These are phyloP conservation scores for Sturnira hondurensis DNA, from an alignment of 2,113 vertebrate genomes.

Conservation along the genomic window DNA sequence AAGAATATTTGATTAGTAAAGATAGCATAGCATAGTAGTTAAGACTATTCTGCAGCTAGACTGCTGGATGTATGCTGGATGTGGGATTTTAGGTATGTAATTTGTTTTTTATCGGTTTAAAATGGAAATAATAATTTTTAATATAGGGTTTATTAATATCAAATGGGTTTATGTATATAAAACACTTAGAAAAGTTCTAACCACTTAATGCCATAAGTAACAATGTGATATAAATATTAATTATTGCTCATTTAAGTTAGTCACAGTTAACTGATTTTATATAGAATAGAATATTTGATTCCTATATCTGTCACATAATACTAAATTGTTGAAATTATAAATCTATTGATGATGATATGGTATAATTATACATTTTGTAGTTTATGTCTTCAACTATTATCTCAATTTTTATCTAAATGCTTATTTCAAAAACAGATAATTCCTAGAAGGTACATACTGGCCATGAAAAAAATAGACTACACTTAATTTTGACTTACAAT, in stretches of 20 bases:
- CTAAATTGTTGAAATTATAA: neutral
- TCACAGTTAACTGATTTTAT: neutral
- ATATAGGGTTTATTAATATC: neutral
- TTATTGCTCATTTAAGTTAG: slow-evolving; percentile 10
- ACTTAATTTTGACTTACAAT: neutral
- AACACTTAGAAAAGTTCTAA: neutral
- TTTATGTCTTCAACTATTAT: slow-evolving; percentile 9
- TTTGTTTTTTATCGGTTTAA: neutral
- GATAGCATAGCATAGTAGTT: neutral
- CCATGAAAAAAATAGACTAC: neutral
- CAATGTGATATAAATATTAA: neutral
- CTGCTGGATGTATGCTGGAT: neutral
- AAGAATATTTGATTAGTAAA: neutral
- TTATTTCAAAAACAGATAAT: neutral
- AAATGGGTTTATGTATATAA: neutral
- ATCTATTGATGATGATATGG: neutral
- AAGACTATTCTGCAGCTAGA: neutral
- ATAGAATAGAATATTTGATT: slow-evolving; percentile 5
- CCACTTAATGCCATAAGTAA: neutral
- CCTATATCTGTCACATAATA: neutral
- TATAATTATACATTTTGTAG: neutral
- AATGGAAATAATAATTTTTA: neutral
- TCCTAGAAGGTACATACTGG: neutral
- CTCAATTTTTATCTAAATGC: neutral
- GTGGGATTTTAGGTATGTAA: neutral